phyloP scores from a whole-genome alignment of 2,888 invertebrate genomes.

The Arenicola marina region DNA sequence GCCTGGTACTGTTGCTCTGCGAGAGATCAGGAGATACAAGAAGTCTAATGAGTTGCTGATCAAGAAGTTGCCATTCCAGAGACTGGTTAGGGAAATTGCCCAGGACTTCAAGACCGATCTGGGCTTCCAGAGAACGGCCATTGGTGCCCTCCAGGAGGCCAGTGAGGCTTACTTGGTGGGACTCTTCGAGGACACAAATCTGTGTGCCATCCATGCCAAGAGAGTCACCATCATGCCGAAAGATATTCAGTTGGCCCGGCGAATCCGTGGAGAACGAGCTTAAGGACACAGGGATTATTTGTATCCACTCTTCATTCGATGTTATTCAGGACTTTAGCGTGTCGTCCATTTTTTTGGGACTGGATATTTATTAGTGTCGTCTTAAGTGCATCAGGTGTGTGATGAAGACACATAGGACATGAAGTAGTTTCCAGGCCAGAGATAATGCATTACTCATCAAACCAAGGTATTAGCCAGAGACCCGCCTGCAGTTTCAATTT shows the following conservation, averaged over 20 bases:
- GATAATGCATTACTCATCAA: too few species aligned
- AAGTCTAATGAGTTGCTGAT: constrained; percentile 61
- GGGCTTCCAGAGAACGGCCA: constrained; percentile 67
- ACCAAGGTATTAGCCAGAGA: too few species aligned
- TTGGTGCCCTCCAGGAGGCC: constrained; percentile 52
- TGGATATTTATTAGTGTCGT: too few species aligned
- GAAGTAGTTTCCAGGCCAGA: too few species aligned
- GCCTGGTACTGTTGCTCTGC: constrained; percentile 61
- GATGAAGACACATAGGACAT: too few species aligned
- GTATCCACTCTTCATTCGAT: too few species aligned
- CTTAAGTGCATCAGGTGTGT: too few species aligned
- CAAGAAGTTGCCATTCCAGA: constrained; percentile 60
- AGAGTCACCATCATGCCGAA: constrained; percentile 97
- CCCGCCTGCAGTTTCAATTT: too few species aligned
- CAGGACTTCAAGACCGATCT: constrained; percentile 60
- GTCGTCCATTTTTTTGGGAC: too few species aligned
- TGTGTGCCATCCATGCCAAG: constrained; percentile 97
- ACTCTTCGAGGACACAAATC: constrained; percentile 95
- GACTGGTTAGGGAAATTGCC: constrained; percentile 61
- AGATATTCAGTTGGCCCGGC: constrained; percentile 93
- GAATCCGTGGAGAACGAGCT: constrained; percentile 90
- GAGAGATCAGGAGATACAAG: constrained; percentile 62
- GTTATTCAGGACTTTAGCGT: too few species aligned
- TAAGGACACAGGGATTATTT: too few species aligned
- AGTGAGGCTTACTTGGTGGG: constrained; percentile 63